A percentile compares a stretch with the other conserved stretches of the same genome.
phyloP scores from a whole-genome alignment of 2,797 vertebrate genomes.

The Threskiornis aethiopicus region DNA sequence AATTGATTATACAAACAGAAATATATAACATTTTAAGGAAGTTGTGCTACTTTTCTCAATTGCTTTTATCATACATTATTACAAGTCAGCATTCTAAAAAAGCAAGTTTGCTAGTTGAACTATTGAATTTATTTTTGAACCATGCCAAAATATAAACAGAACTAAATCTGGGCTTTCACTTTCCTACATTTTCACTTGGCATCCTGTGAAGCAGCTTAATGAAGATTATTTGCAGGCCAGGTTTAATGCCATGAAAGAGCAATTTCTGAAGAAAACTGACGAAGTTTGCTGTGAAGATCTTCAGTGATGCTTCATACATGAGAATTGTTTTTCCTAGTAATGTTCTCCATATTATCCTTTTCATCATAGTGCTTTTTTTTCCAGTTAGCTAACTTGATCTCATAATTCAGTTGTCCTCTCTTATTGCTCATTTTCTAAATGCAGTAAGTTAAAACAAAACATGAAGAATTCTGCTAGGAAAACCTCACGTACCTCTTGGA shows the following conservation, averaged over 20 bases:
- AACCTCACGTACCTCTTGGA: background rate
- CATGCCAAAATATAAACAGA: background rate
- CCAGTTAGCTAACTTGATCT: background rate
- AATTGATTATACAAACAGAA: background rate
- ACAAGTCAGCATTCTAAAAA: background rate
- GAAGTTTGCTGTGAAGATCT: background rate
- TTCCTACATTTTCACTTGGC: background rate
- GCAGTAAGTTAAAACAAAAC: background rate
- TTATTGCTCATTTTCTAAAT: background rate
- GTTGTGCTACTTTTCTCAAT: background rate
- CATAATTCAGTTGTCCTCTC: background rate
- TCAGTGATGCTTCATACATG: background rate
- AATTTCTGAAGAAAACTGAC: background rate
- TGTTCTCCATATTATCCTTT: background rate
- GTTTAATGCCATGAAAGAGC: background rate
- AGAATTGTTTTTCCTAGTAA: background rate
- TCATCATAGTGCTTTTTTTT: background rate
- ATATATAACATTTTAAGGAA: background rate
- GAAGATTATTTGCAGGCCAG: background rate
- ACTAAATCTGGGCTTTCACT: background rate
- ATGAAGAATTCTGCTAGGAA: background rate
- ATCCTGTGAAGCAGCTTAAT: background rate
- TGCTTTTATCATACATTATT: background rate
- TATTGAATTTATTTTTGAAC: background rate
- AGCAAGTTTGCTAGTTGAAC: background rate